Evolutionary conservation across 1,140 invertebrate genomes (phyloP).

Genomic region (Nixonia krombeini): DNA sequence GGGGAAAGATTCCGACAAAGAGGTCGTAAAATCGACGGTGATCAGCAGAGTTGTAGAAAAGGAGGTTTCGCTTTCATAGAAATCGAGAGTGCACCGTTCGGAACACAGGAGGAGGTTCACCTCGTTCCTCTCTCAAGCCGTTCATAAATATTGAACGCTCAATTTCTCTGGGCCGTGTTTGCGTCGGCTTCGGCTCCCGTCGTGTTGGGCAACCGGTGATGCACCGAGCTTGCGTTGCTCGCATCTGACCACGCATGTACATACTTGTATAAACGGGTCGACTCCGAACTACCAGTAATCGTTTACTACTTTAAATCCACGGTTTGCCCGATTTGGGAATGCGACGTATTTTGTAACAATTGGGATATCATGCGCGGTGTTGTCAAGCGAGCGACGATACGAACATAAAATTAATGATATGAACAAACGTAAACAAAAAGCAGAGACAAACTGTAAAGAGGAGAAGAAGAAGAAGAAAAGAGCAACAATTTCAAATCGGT

Average conservation of each 20-base stretch:
- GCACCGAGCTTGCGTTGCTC: conserved; percentile 25
- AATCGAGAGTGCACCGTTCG: conserved; percentile 41
- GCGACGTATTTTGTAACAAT: conserved; percentile 32
- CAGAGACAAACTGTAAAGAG: too few species aligned
- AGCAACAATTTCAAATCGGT: too few species aligned
- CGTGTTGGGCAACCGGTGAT: conserved; percentile 48
- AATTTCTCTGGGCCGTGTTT: conserved; percentile 43
- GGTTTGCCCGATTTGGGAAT: conserved; percentile 29
- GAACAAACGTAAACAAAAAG: too few species aligned
- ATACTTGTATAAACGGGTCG: conserved; percentile 45
- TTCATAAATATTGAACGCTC: conserved; percentile 52
- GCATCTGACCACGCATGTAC: conserved; percentile 42
- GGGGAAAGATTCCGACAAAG: conserved; percentile 21
- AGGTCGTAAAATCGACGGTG: conserved; percentile 30
- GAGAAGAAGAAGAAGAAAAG: too few species aligned
- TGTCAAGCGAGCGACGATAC: too few species aligned
- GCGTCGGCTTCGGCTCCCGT: conserved; percentile 25
- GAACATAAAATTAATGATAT: too few species aligned
- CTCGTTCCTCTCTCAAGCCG: conserved; percentile 34
- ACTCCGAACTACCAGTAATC: conserved; percentile 44
- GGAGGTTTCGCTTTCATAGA: conserved; percentile 46
- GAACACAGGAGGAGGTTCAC: conserved; percentile 37
- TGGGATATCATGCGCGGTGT: too few species aligned
- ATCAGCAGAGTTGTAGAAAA: conserved; percentile 27
- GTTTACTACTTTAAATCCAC: conserved; percentile 43